phyloP scores from a whole-genome alignment of 2,888 invertebrate species.

The Plusia festucae region DNA sequence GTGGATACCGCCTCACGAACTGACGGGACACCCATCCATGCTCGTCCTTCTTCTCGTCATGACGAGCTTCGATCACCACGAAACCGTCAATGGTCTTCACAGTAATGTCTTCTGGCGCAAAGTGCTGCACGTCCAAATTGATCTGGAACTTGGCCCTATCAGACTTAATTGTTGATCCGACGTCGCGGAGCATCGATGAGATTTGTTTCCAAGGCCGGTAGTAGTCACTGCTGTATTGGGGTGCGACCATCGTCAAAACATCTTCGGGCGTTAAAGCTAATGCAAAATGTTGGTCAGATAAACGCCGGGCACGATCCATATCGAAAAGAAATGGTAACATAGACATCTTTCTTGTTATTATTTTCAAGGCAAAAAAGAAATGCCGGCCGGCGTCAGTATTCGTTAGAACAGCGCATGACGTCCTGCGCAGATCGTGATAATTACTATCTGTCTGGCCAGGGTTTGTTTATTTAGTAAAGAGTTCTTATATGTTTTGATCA shows the following conservation, averaged over 20 bases:
- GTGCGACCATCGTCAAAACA: slow-evolving; percentile 62
- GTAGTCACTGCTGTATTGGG: slow-evolving; percentile 57
- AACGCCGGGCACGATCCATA: slow-evolving; percentile 63
- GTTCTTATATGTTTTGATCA: slow-evolving; percentile 7
- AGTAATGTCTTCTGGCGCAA: slow-evolving; percentile 92
- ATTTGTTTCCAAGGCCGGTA: slow-evolving; percentile 56
- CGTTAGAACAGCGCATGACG: slow-evolving; percentile 46
- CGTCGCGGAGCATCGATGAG: slow-evolving; percentile 70
- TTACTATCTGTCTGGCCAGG: slow-evolving; percentile 47
- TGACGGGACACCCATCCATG: slow-evolving; percentile 92
- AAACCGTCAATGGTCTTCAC: slow-evolving; percentile 91
- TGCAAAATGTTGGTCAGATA: slow-evolving; percentile 74
- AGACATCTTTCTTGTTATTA: slow-evolving; percentile 51
- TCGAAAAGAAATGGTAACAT: slow-evolving; percentile 54
- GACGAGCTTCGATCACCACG: slow-evolving; percentile 91
- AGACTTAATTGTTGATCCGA: slow-evolving; percentile 80
- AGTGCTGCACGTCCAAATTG: slow-evolving; percentile 92
- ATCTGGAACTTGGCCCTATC: slow-evolving; percentile 91
- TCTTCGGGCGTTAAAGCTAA: slow-evolving; percentile 73
- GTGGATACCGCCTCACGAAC: slow-evolving; percentile 91
- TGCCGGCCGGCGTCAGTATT: slow-evolving; percentile 14
- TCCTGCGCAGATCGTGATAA: slow-evolving; percentile 25
- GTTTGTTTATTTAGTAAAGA: slow-evolving; percentile 23
- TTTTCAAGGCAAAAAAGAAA: slow-evolving; percentile 33
- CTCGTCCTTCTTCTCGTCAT: slow-evolving; percentile 92